Base-by-base conservation (phyloP, 2,113 vertebrate genomes). In the Hepsetus odoe region DNA sequence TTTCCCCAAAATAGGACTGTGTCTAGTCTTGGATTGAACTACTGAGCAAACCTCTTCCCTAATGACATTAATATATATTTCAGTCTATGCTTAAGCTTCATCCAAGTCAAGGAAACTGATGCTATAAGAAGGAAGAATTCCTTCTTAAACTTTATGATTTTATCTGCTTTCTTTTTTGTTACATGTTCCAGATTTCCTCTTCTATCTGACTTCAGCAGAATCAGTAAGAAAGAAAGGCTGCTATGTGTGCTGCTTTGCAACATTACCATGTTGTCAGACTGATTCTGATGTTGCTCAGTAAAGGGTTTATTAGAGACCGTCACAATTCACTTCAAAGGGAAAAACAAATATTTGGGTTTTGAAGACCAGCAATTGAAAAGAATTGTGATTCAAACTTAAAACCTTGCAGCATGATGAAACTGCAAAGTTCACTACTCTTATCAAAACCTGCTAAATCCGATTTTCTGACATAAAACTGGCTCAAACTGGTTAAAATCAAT, bases 331-430 rank as follows among this genome's bases (percentile, higher is more conserved):
- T 11, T 38, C 61, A 18, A 22, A 22, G 12, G 18, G 11, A 14
- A 64, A 64, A 11, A n/a, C 9, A 38, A 33, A 65, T 35, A 22
- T 18, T 62, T 33, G 32, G 1, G 33, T 38, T 65, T 22, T 65
- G 30, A 59, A 30, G 56, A 59, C 6, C 61, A 10, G 33, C 18
- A 38, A 62, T 22, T 20, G 59, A 64, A 64, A 35, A 64, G 16
- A 65, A n/a, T 18, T 65, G 61, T 11, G 30, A 62, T 62, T 62
- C n/a, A 14, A 32, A 65, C 33, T n/a, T 32, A 38, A 38, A 65
- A 4, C 33, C 20, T 20, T 38, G 11, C 32, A n/a, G 20, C 32
- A 65, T 16, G 32, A 49, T 4, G 16, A 14, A 49, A 49, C 51
- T 10, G 0, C 8, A 11, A 9, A 55, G 9, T 38, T 35, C n/a